Base-by-base conservation (phyloP, 2,113 vertebrate species). In the Atlantisia rogersi region DNA sequence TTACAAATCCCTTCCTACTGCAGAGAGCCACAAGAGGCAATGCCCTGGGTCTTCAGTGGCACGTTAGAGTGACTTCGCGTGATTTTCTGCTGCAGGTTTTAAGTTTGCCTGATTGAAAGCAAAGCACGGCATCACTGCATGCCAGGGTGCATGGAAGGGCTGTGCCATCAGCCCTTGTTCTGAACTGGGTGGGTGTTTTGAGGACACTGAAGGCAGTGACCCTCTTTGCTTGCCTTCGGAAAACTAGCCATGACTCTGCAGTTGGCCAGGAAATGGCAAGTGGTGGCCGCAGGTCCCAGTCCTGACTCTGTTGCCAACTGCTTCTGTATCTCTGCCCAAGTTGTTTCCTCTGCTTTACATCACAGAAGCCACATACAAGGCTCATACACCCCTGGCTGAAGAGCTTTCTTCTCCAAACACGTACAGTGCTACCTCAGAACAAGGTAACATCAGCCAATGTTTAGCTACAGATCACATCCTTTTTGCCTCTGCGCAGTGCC, bases 61-160 rank as follows among this genome's bases (percentile, higher is more conserved):
- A 10, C 2, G 1, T 58, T 37, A 15, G 32, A 39, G 35, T n/a
- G 48, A 31, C 84, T 87, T 87, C 44, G n/a, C 8, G 6, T 6
- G 6, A 6, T 42, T 67, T 86, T 82, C 37, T 82, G 25, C 64
- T 55, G 9, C 21, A 37, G 44, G 28, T 11, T 68, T 0, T 4
- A 18, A 67, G 19, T 10, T 56, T 35, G 15, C 5, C 22, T 28
- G 0, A 0, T 15, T 40, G 60, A 52, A 86, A 87, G 18, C 22
- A 14, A 15, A 7, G 35, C 63, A 24, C 22, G 67, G 73, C 40
- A 50, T 15, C 35, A 12, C 21, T 21, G 17, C 24, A 2, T 9
- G 7, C 39, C 55, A 31, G 21, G 21, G 6, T 32, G 21, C 15
- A 2, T 3, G 25, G 48, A 64, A 26, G 10, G 40, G 16, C 26